phyloP scores from a whole-genome alignment of 2,888 invertebrate genomes.

The Synergus japonicus region DNA sequence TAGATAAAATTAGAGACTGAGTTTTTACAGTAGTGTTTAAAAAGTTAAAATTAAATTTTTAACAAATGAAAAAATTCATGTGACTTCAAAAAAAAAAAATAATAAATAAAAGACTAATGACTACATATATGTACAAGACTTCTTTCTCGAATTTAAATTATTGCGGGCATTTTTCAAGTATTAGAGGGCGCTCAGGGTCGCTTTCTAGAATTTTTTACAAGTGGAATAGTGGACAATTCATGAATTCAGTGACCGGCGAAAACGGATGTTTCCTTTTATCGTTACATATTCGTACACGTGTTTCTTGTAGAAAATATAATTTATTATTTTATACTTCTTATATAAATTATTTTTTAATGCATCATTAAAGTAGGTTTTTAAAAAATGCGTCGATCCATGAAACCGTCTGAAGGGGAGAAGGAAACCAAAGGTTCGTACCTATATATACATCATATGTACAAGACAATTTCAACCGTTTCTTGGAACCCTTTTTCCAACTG shows the following conservation, averaged over 20 bases:
- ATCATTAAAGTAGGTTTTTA: not conserved
- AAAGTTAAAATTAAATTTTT: too few species aligned
- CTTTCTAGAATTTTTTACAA: too few species aligned
- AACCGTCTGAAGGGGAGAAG: not conserved
- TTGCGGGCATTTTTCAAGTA: too few species aligned
- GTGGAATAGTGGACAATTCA: too few species aligned
- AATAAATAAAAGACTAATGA: too few species aligned
- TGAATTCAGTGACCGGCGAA: not conserved
- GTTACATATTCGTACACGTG: not conserved
- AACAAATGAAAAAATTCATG: too few species aligned
- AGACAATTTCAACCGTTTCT: not conserved
- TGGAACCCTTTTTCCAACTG: not conserved
- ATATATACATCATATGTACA: not conserved
- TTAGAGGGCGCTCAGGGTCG: too few species aligned
- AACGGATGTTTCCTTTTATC: not conserved
- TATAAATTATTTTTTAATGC: not conserved
- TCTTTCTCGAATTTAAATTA: too few species aligned
- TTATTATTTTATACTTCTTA: not conserved
- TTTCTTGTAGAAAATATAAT: not conserved
- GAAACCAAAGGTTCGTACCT: constrained; percentile 14
- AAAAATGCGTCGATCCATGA: constrained; percentile 29
- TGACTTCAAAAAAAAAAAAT: too few species aligned
- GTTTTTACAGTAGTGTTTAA: too few species aligned
- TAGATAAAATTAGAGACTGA: too few species aligned
- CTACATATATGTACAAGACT: too few species aligned